Percentiles rank a stretch among this genome's conserved stretches.
These are phyloP conservation scores for Crotalus horridus DNA, from an alignment of 2,113 vertebrate species.

Conservation along the genomic window DNA sequence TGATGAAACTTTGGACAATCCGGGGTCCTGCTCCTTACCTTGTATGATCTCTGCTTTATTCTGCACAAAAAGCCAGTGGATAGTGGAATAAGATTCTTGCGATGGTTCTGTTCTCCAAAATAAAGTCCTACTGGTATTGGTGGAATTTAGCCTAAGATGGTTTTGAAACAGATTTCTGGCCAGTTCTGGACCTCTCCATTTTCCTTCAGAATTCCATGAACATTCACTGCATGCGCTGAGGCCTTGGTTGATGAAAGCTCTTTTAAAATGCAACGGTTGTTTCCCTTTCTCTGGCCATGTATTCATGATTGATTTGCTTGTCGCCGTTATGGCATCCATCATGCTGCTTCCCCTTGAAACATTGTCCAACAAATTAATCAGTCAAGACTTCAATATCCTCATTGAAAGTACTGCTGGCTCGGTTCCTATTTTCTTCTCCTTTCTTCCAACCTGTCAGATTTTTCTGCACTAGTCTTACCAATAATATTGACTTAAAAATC, in stretches of 20 bases:
- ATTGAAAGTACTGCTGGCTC: slow-evolving; percentile 6
- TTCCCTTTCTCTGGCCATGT: background rate
- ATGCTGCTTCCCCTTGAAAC: slow-evolving; percentile 9
- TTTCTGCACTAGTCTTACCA: background rate
- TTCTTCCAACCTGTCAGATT: background rate
- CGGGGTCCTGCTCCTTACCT: background rate
- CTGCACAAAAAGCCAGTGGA: background rate
- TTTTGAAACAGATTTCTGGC: background rate
- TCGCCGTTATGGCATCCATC: slow-evolving; percentile 5
- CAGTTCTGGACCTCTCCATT: background rate
- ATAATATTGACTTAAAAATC: background rate
- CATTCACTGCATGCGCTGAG: background rate
- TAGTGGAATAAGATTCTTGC: background rate
- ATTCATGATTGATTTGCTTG: slow-evolving; percentile 19
- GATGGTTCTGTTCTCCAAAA: background rate
- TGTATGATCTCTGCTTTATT: background rate
- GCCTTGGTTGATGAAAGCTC: background rate
- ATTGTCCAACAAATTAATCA: slow-evolving; percentile 27
- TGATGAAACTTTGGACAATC: background rate
- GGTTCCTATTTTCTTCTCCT: background rate
- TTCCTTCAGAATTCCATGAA: background rate
- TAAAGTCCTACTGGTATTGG: background rate
- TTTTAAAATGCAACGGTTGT: slow-evolving; percentile 1
- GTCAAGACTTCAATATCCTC: slow-evolving; percentile 4
- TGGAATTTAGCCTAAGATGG: background rate